Evolutionary conservation across 1,140 invertebrate species (phyloP).

Genomic region (Anastrepha obliqua): DNA sequence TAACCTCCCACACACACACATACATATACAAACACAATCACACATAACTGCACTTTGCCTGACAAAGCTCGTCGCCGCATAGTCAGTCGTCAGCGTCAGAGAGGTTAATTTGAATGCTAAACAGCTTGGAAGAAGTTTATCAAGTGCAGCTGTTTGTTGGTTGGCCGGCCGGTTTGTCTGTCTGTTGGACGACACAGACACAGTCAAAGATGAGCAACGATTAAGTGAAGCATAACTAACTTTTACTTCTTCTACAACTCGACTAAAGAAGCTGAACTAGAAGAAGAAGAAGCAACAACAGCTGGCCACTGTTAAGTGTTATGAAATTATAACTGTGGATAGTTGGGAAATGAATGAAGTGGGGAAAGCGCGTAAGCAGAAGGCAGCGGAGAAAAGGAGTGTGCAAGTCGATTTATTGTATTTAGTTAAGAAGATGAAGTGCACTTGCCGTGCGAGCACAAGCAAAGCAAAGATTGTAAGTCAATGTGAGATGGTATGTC

Average conservation of each 20-base stretch:
- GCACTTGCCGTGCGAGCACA: neutral
- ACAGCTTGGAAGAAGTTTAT: constrained; percentile 52
- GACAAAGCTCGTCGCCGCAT: constrained; percentile 16
- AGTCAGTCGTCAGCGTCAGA: neutral
- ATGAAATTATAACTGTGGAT: constrained; percentile 12
- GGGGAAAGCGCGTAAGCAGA: neutral
- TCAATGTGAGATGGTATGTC: constrained; percentile 14
- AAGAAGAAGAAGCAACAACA: constrained; percentile 1
- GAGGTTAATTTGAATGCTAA: constrained; percentile 53
- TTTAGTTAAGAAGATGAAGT: constrained; percentile 20
- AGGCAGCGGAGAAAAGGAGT: neutral
- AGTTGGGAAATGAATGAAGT: neutral
- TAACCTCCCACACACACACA: constrained; percentile 22
- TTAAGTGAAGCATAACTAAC: constrained; percentile 53
- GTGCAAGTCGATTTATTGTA: neutral
- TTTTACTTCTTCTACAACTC: constrained; percentile 46
- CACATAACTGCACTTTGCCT: neutral
- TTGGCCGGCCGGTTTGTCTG: neutral
- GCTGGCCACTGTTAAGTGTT: constrained; percentile 17
- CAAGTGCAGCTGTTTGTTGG: constrained; percentile 52
- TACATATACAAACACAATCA: neutral
- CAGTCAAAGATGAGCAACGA: constrained; percentile 18
- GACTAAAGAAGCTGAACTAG: neutral
- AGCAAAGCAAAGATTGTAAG: neutral
- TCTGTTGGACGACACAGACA: too few species aligned